phyloP scores from a whole-genome alignment of 2,888 invertebrate species.

The Parthenolecanium corni region DNA sequence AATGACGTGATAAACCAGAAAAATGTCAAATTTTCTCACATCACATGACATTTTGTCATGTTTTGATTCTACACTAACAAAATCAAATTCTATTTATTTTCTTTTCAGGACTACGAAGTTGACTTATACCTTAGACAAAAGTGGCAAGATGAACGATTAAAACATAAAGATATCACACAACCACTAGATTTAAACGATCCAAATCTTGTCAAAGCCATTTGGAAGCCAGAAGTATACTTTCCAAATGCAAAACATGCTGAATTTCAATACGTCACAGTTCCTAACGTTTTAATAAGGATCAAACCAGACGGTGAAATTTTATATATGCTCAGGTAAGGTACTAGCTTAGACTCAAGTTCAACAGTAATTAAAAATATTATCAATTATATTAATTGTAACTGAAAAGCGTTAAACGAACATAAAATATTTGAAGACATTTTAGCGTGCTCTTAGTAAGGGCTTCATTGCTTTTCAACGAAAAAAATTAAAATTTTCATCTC shows the following conservation, averaged over 20 bases:
- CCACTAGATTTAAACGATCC: constrained; percentile 42
- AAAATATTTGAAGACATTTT: too few relatives aligned
- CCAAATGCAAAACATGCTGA: constrained; percentile 43
- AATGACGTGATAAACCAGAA: too few relatives aligned
- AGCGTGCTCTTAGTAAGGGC: too few relatives aligned
- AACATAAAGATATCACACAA: constrained; percentile 39
- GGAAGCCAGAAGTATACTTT: constrained; percentile 43
- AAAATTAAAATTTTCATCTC: too few relatives aligned
- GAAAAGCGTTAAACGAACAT: too few relatives aligned
- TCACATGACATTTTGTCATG: too few relatives aligned
- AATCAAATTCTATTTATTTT: constrained; percentile 5
- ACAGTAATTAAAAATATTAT: too few relatives aligned
- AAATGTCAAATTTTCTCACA: too few relatives aligned
- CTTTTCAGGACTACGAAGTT: constrained; percentile 42
- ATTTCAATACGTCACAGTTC: constrained; percentile 44
- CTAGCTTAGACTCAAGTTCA: too few relatives aligned
- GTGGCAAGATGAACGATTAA: constrained; percentile 42
- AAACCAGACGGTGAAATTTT: constrained; percentile 42
- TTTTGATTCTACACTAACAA: too few relatives aligned
- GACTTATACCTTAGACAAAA: constrained; percentile 43
- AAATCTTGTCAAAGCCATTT: constrained; percentile 41
- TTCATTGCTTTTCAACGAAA: too few relatives aligned
- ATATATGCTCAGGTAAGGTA: constrained; percentile 41
- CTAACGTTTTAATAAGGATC: constrained; percentile 43
- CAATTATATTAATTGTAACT: not conserved